Percentiles rank a stretch among this genome's conserved stretches.
These are phyloP conservation scores for Sebastes hubbsi DNA, from an alignment of 2,797 vertebrate species.

Conservation along the genomic window DNA sequence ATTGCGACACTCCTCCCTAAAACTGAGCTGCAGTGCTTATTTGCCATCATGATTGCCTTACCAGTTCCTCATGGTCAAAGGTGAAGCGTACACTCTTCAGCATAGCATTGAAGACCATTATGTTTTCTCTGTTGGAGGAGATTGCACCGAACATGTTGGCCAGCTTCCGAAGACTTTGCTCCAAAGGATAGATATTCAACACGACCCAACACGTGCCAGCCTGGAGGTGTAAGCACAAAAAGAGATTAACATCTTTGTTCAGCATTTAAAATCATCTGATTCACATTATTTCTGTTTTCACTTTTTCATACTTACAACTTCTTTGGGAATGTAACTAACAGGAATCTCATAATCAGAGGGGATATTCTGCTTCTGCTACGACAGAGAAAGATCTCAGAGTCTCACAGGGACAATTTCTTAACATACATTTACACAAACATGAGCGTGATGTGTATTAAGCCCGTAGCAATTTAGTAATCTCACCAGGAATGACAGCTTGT, in stretches of 20 bases:
- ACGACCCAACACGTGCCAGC: slow-evolving; percentile 84
- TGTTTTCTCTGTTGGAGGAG: slow-evolving; percentile 83
- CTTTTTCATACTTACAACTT: slow-evolving; percentile 76
- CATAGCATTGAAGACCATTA: slow-evolving; percentile 83
- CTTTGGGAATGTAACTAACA: slow-evolving; percentile 81
- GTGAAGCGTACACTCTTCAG: slow-evolving; percentile 82
- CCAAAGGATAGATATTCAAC: slow-evolving; percentile 83
- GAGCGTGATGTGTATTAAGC: background rate
- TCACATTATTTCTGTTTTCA: background rate
- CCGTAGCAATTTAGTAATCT: slow-evolving; percentile 23
- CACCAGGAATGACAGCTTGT: slow-evolving; percentile 79
- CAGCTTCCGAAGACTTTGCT: slow-evolving; percentile 81
- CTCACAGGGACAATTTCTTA: background rate
- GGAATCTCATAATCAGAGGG: slow-evolving; percentile 86
- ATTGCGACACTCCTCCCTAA: background rate
- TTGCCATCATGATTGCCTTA: slow-evolving; percentile 42
- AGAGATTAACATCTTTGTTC: background rate
- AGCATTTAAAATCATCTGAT: background rate
- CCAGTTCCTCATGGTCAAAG: slow-evolving; percentile 81
- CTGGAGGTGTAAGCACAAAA: slow-evolving; percentile 41
- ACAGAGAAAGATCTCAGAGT: background rate
- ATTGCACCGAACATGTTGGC: slow-evolving; percentile 79
- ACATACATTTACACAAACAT: background rate
- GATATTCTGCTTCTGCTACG: slow-evolving; percentile 83
- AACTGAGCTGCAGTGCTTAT: background rate